phyloP scores from a whole-genome alignment of 2,888 invertebrate species.

The Orthosia gracilis region DNA sequence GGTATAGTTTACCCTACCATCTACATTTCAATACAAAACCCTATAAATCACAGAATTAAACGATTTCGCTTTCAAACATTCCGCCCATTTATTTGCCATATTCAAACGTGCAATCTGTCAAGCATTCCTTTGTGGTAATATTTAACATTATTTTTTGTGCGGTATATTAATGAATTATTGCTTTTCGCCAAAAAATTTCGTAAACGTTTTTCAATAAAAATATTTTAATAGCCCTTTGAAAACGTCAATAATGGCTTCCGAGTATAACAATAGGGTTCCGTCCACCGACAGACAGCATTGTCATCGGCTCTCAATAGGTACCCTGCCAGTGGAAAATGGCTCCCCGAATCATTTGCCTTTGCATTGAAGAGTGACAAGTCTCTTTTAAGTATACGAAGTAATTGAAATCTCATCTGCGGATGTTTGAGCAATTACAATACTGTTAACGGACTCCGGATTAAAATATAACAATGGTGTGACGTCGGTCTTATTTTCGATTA shows the following conservation, averaged over 20 bases:
- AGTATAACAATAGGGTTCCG: slow-evolving; percentile 87
- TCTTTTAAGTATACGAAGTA: slow-evolving; percentile 76
- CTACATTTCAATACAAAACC: slow-evolving; percentile 17
- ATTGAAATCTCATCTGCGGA: slow-evolving; percentile 78
- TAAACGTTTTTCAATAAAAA: slow-evolving; percentile 85
- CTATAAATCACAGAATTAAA: slow-evolving; percentile 54
- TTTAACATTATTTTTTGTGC: slow-evolving; percentile 68
- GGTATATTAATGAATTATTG: slow-evolving; percentile 74
- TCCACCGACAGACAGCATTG: slow-evolving; percentile 86
- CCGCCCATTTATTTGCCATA: slow-evolving; percentile 51
- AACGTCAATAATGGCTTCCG: slow-evolving; percentile 90
- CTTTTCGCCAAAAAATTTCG: slow-evolving; percentile 73
- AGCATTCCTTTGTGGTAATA: slow-evolving; percentile 59
- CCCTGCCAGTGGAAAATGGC: slow-evolving; percentile 86
- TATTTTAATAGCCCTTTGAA: slow-evolving; percentile 88
- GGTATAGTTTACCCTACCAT: not conserved
- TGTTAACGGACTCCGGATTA: slow-evolving; percentile 38
- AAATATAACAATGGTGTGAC: slow-evolving; percentile 33
- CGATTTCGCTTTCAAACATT: slow-evolving; percentile 48
- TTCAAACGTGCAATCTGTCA: slow-evolving; percentile 59
- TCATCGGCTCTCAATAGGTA: slow-evolving; percentile 81
- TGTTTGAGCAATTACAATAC: slow-evolving; percentile 55
- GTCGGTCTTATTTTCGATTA: slow-evolving; percentile 6
- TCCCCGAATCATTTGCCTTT: slow-evolving; percentile 84
- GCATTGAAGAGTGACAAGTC: slow-evolving; percentile 82